Conservation (phyloP, 2,888 invertebrate species). For the Lampropteryx suffumata region DNA sequence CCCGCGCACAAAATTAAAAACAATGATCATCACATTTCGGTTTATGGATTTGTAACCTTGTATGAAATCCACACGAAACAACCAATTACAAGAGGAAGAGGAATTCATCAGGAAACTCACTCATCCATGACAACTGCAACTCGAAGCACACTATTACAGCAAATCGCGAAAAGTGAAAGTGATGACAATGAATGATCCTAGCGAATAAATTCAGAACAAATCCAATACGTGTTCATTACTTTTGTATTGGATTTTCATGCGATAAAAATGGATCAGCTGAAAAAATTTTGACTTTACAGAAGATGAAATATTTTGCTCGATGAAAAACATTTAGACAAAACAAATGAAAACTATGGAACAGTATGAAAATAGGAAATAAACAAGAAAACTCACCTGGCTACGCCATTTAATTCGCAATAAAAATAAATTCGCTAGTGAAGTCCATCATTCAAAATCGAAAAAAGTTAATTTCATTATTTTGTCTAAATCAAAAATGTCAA, state of each 20-base stretch:
- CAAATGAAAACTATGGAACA: conserved; percentile 79
- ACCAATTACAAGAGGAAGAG: conserved; percentile 49
- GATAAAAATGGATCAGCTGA: conserved; percentile 72
- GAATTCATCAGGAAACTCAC: conserved; percentile 70
- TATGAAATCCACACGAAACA: conserved; percentile 61
- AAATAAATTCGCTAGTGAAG: conserved; percentile 62
- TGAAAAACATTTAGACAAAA: conserved; percentile 79
- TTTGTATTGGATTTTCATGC: conserved; percentile 70
- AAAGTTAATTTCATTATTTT: too few species aligned
- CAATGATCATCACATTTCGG: conserved; percentile 60
- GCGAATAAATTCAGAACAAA: conserved; percentile 80
- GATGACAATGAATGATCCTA: conserved; percentile 81
- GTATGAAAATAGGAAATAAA: conserved; percentile 78
- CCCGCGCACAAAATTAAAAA: conserved; percentile 28
- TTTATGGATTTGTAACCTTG: conserved; percentile 68
- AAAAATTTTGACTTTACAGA: conserved; percentile 78
- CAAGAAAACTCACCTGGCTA: conserved; percentile 83
- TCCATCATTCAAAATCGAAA: conserved; percentile 6
- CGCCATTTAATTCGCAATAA: conserved; percentile 83
- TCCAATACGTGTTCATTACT: conserved; percentile 82
- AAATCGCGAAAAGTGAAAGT: conserved; percentile 81
- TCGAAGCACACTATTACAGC: conserved; percentile 66
- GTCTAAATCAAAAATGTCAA: too few species aligned
- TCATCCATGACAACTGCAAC: conserved; percentile 77
- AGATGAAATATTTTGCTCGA: conserved; percentile 74